Conservation (phyloP, 2,113 vertebrate genomes). For the Ciconia boyciana region DNA sequence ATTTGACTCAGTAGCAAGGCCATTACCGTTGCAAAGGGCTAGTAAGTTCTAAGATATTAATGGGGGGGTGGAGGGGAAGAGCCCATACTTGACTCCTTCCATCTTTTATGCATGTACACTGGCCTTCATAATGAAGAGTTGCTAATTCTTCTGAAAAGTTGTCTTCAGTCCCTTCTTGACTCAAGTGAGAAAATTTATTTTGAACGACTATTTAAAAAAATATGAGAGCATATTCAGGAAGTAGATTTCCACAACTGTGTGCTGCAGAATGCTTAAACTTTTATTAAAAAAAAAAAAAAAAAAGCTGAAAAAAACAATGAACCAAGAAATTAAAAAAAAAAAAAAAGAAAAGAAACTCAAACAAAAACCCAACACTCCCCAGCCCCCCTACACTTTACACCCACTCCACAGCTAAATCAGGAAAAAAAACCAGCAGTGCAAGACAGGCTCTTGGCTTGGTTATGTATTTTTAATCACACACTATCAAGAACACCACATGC, state of each 20-base stretch:
- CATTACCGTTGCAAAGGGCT: background rate
- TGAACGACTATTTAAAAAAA: background rate
- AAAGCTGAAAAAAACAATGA: background rate
- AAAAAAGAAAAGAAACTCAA: background rate
- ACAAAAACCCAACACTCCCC: background rate
- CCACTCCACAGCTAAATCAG: background rate
- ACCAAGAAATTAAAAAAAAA: background rate
- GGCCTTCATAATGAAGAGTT: background rate
- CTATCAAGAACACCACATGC: background rate
- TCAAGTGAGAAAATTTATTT: background rate
- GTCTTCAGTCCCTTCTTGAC: background rate
- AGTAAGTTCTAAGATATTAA: background rate
- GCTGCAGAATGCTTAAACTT: background rate
- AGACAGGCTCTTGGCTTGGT: background rate
- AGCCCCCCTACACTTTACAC: background rate
- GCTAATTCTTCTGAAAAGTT: background rate
- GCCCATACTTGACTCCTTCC: background rate
- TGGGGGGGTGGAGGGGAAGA: rapidly evolving
- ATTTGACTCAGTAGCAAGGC: background rate
- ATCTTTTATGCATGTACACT: background rate
- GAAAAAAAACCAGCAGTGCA: background rate
- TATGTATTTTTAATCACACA: background rate
- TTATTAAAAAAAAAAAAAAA: background rate
- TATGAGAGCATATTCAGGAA: background rate
- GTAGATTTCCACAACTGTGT: background rate